Conservation (phyloP, 2,888 invertebrate species). For the Leptopilina drosophilae region DNA sequence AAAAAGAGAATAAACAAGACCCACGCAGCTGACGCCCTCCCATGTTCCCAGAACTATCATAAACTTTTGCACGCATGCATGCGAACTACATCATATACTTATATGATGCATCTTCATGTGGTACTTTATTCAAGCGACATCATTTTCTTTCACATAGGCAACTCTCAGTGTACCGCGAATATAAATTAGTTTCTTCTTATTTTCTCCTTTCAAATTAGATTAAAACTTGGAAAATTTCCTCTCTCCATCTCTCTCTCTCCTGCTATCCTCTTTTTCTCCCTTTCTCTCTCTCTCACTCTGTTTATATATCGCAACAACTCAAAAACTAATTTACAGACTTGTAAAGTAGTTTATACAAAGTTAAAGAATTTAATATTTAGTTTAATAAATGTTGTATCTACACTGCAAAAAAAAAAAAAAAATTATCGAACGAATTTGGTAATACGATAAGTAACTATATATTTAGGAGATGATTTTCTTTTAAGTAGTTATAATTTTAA, state of each 20-base stretch:
- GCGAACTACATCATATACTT: slow-evolving; percentile 1
- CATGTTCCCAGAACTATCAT: slow-evolving; percentile 12
- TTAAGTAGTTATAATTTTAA: too few relatives aligned
- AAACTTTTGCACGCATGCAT: slow-evolving; percentile 21
- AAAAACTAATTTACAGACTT: too few relatives aligned
- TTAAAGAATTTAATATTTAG: too few relatives aligned
- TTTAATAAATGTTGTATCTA: too few relatives aligned
- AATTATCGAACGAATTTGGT: too few relatives aligned
- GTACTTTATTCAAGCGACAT: slow-evolving; percentile 17
- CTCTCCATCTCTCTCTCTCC: too few relatives aligned
- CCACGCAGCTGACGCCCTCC: slow-evolving; percentile 14
- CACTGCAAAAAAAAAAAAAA: too few relatives aligned
- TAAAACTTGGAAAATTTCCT: background rate
- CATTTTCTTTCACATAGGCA: background rate
- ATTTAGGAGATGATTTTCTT: too few relatives aligned
- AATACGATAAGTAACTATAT: too few relatives aligned
- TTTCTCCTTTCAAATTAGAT: background rate
- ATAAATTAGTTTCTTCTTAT: slow-evolving; percentile 8
- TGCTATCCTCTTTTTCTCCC: background rate
- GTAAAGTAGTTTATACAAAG: too few relatives aligned
- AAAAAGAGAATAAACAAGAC: slow-evolving; percentile 17
- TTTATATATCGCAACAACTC: too few relatives aligned
- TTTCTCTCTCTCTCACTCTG: background rate
- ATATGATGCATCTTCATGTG: slow-evolving; percentile 22
- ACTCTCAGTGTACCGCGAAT: background rate